Evolutionary conservation across 2,888 invertebrate species (phyloP), one percentile per base, ranked within the genome.

Genomic region (Tetrapedia diversipes): DNA sequence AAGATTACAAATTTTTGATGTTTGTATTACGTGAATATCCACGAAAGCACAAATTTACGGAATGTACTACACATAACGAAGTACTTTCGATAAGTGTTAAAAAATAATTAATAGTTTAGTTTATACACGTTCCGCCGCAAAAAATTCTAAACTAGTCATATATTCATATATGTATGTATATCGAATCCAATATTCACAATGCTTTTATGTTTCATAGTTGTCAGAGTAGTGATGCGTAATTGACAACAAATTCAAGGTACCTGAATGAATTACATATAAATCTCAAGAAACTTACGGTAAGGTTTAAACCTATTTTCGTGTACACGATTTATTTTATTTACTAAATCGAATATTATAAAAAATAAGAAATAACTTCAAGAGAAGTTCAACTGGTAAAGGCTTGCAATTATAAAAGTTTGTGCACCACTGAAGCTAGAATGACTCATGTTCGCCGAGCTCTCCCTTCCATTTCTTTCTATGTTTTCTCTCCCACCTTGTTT

Each of bases 61-160:
- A 61, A 45, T 7, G 4, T 19, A 11, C 14, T 16, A 32, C 11
- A 29, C 7, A 32, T 27, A 27, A 19, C 4, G 41, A 49, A 51
- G 11, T 68, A 2, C 14, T 27, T 45, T 10, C 16, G 34, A 43
- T 37, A 27, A n/a, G 14, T n/a, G 57, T 43, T n/a, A 22, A 63
- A 53, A 57, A 41, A 65, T 65, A 64, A 77, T 82, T 72, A 16
- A 68, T 61, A 82, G 64, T 79, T 67, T 61, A 82, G 64, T 79
- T 67, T 7, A 22, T 14, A 43, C 74, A 75, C 74, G 80, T 67
- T 39, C 37, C 32, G 34, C 24, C 27, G 19, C n/a, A 22, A 29
- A 22, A 7, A 32, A 65, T 34, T 73, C 24, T 54, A 22, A 41
- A 51, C 45, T 61, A 32, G 49, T 65, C 49, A 39, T 47, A 60